A percentile compares a stretch with the other conserved stretches of the same genome.
Conservation (phyloP, 1,140 invertebrate genomes). For the Heliconius hermathena region DNA sequence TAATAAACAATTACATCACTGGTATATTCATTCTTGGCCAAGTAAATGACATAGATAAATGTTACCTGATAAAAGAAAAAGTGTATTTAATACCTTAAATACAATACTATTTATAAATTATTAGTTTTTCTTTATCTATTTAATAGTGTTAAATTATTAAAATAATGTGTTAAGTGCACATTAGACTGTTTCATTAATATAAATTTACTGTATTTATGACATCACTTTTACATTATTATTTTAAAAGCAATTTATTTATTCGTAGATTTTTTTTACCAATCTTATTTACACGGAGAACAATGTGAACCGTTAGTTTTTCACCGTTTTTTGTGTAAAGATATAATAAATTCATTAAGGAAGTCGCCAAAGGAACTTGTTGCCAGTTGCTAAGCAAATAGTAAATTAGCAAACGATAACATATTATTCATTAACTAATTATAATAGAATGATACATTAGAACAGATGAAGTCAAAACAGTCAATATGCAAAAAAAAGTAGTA, state of each 20-base stretch:
- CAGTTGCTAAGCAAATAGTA: background rate
- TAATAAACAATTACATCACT: too few species aligned
- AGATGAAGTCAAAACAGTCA: conserved; percentile 1
- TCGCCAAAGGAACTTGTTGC: background rate
- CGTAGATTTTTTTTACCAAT: background rate
- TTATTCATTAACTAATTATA: background rate
- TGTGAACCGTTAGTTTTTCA: background rate
- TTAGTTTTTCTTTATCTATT: background rate
- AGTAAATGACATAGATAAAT: too few species aligned
- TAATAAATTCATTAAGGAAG: background rate
- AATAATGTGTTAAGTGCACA: background rate
- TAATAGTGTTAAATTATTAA: background rate
- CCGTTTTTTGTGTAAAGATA: background rate
- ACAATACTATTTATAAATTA: too few species aligned
- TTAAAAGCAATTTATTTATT: background rate
- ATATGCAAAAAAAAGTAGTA: conserved; percentile 21
- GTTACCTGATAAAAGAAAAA: too few species aligned
- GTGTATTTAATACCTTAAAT: too few species aligned
- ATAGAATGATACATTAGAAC: background rate
- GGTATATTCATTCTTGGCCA: too few species aligned
- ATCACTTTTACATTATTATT: background rate
- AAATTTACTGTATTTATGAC: background rate
- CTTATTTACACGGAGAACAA: background rate
- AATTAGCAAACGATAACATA: background rate
- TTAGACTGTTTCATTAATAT: background rate